Evolutionary conservation across 1,140 invertebrate species (phyloP).

Genomic region (Drosophila biarmipes): DNA sequence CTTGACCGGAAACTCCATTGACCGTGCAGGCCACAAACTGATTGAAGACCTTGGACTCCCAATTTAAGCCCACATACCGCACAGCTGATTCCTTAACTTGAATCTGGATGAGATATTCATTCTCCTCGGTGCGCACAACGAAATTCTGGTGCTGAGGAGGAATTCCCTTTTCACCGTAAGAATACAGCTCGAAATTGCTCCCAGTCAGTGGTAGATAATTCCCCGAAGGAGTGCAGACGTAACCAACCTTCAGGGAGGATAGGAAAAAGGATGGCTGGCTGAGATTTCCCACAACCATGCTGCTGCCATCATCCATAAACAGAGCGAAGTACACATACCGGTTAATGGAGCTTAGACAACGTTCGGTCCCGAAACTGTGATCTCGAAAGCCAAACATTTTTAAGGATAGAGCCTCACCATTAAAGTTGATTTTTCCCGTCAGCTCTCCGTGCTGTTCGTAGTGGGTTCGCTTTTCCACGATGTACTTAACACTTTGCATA

Average conservation of each 20-base stretch:
- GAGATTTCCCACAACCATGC: slow-evolving; percentile 77
- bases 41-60: slow-evolving; percentile 81
- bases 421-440: slow-evolving; percentile 36
- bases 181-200: slow-evolving; percentile 77
- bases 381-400: slow-evolving; percentile 64
- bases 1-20: slow-evolving; percentile 71
- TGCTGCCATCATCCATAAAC: slow-evolving; percentile 75
- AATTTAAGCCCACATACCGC: slow-evolving; percentile 74
- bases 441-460: slow-evolving; percentile 72
- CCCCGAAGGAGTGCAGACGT: slow-evolving; percentile 58
- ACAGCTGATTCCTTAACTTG: slow-evolving; percentile 55
- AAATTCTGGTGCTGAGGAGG: slow-evolving; percentile 80
- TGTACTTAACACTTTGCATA: slow-evolving; percentile 57
- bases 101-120: slow-evolving; percentile 72
- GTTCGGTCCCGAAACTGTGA: slow-evolving; percentile 79
- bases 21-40: slow-evolving; percentile 78
- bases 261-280: slow-evolving; percentile 79
- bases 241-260: slow-evolving; percentile 77
- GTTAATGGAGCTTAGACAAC: slow-evolving; percentile 78
- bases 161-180: slow-evolving; percentile 74
- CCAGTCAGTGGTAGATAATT: slow-evolving; percentile 68
- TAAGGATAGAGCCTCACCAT: neutral
- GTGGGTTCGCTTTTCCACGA: slow-evolving; percentile 69
- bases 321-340: slow-evolving; percentile 80
- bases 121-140: slow-evolving; percentile 61